Conservation (phyloP, 1,140 invertebrate species). For the Druon quercuslanigerum region DNA sequence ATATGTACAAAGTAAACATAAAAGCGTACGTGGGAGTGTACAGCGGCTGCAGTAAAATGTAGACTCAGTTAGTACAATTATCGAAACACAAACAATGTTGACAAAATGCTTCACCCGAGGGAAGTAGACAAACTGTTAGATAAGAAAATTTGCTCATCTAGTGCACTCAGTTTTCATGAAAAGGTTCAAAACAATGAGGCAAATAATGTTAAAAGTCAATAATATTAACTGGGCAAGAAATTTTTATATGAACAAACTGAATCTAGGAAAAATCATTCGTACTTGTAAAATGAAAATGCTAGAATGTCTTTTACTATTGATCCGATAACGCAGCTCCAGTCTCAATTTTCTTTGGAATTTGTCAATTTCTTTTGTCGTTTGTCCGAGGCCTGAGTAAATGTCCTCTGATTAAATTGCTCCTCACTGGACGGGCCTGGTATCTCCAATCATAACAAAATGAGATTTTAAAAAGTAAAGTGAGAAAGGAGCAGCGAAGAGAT, state of each 20-base stretch:
- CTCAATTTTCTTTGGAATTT: constrained; percentile 12
- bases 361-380: constrained; percentile 10
- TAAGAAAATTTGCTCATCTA: not conserved
- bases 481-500: no score
- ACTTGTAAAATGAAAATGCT: constrained; percentile 24
- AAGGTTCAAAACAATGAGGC: not conserved
- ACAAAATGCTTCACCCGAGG: not conserved
- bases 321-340: not conserved
- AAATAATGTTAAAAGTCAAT: not conserved
- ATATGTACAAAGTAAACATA: constrained; percentile 70
- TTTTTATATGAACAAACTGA: not conserved
- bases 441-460: no score
- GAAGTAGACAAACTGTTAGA: not conserved
- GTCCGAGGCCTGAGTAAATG: no score
- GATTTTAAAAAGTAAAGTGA: no score
- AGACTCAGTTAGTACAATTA: constrained; percentile 10
- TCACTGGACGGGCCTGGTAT: no score
- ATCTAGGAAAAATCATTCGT: not conserved
- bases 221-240: not conserved
- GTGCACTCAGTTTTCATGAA: no score
- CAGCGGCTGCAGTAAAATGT: constrained; percentile 25
- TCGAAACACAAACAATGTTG: not conserved
- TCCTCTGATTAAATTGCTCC: no score
- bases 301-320: constrained; percentile 28
- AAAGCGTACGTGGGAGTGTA: constrained; percentile 59